Evolutionary conservation across 2,797 vertebrate species (phyloP).

Genomic region (Chrosomus eos): DNA sequence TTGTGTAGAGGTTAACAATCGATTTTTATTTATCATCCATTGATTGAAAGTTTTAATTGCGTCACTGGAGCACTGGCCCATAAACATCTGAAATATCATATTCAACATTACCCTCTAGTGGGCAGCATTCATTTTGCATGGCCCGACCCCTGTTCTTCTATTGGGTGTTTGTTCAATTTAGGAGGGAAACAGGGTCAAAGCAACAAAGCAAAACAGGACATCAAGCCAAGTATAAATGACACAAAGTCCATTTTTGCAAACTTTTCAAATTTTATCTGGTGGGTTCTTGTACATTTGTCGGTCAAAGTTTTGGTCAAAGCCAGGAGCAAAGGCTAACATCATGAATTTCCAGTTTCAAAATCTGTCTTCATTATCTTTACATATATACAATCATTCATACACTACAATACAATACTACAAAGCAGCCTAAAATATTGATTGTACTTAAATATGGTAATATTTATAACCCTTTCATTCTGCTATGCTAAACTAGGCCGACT

Average conservation of each 20-base stretch:
- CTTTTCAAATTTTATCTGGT: conserved; percentile 57
- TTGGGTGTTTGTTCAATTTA: not conserved
- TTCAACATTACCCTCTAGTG: conserved; percentile 16
- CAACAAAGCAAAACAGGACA: not conserved
- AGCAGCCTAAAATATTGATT: conserved; percentile 77
- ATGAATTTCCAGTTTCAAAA: conserved; percentile 68
- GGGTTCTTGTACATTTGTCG: conserved; percentile 38
- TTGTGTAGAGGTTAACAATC: not conserved
- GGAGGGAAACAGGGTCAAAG: not conserved
- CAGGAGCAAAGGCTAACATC: conserved; percentile 72
- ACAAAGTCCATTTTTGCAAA: conserved; percentile 59
- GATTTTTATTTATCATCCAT: not conserved
- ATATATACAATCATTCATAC: conserved; percentile 71
- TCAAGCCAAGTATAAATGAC: not conserved
- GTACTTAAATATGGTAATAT: conserved; percentile 76
- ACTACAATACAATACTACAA: conserved; percentile 72
- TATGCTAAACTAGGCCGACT: conserved; percentile 51
- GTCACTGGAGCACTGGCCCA: not conserved
- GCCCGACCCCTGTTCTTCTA: not conserved
- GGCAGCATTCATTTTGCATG: not conserved
- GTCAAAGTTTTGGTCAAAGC: conserved; percentile 65
- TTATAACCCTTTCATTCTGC: conserved; percentile 69
- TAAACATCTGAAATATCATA: not conserved
- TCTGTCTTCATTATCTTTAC: conserved; percentile 68
- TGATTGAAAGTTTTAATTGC: not conserved